Evolutionary conservation across 2,888 invertebrate species (phyloP).

Genomic region (Coecobrya sp.): DNA sequence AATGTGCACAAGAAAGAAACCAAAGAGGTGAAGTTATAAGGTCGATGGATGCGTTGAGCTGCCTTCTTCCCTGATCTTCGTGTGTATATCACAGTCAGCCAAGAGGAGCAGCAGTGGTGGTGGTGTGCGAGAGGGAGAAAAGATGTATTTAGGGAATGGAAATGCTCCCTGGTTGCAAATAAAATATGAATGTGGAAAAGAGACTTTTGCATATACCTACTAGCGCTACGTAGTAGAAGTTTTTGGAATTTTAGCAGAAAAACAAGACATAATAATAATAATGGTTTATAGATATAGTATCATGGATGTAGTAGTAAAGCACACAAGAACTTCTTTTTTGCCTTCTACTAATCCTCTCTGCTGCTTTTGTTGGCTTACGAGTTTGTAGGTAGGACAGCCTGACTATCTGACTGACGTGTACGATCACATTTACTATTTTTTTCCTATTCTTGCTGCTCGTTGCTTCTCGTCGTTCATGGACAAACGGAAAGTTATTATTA

Average conservation of each 20-base stretch:
- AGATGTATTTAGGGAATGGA: not conserved
- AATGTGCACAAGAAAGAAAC: constrained; percentile 28
- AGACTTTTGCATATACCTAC: constrained; percentile 71
- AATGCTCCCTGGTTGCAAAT: constrained; percentile 54
- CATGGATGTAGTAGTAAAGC: not conserved
- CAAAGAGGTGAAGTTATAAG: constrained; percentile 75
- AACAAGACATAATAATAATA: constrained; percentile 35
- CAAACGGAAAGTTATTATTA: constrained; percentile 55
- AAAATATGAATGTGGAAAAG: constrained; percentile 57
- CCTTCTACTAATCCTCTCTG: constrained; percentile 28
- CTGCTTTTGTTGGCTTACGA: not conserved
- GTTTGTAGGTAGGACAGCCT: not conserved
- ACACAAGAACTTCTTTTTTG: constrained; percentile 19
- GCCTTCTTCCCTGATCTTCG: constrained; percentile 48
- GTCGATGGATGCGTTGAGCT: constrained; percentile 76
- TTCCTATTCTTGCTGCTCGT: constrained; percentile 30
- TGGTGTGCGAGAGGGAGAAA: not conserved
- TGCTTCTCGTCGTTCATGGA: constrained; percentile 69
- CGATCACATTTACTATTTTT: constrained; percentile 29
- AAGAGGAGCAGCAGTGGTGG: not conserved
- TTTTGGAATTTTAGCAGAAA: constrained; percentile 34
- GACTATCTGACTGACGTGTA: constrained; percentile 53
- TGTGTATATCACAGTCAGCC: constrained; percentile 1
- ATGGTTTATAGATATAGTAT: not conserved
- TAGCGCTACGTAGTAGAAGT: constrained; percentile 37